phyloP scores from a whole-genome alignment of 2,113 vertebrate genomes.

The Phrynocephalus versicolor region DNA sequence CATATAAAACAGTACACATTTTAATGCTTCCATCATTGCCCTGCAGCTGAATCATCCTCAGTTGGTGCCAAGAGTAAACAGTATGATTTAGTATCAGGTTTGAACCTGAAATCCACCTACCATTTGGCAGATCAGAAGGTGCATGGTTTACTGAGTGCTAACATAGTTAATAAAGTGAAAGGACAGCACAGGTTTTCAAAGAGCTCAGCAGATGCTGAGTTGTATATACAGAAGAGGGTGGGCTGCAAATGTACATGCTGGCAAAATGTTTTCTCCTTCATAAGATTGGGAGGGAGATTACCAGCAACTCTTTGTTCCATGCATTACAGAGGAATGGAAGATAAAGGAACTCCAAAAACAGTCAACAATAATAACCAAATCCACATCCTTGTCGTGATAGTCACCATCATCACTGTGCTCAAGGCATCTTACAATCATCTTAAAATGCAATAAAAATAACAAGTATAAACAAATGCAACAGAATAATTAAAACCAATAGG shows the following conservation, averaged over 20 bases:
- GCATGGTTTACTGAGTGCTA: not conserved
- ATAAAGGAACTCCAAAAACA: not conserved
- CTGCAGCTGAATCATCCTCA: not conserved
- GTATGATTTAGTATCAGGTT: not conserved
- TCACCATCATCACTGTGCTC: too few species aligned
- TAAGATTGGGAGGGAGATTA: not conserved
- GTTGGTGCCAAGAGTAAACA: slow-evolving; percentile 6
- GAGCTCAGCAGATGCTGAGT: not conserved
- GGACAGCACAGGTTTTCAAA: not conserved
- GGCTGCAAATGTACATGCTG: not conserved
- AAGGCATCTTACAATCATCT: too few species aligned
- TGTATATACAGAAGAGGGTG: not conserved
- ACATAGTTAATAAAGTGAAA: not conserved
- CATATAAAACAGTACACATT: not conserved
- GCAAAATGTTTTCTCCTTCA: not conserved
- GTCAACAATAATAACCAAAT: too few species aligned
- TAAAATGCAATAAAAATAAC: too few species aligned
- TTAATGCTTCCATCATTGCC: not conserved
- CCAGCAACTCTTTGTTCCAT: not conserved
- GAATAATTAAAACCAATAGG: too few species aligned
- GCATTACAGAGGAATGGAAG: not conserved
- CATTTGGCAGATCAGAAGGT: not conserved
- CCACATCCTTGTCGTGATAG: too few species aligned
- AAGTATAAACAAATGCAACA: too few species aligned
- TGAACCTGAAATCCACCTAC: not conserved